These are phyloP conservation scores for Haliclystus octoradiatus DNA, from an alignment of 30 jellyfish, hydroid and myxozoan species.

Conservation along the genomic window DNA sequence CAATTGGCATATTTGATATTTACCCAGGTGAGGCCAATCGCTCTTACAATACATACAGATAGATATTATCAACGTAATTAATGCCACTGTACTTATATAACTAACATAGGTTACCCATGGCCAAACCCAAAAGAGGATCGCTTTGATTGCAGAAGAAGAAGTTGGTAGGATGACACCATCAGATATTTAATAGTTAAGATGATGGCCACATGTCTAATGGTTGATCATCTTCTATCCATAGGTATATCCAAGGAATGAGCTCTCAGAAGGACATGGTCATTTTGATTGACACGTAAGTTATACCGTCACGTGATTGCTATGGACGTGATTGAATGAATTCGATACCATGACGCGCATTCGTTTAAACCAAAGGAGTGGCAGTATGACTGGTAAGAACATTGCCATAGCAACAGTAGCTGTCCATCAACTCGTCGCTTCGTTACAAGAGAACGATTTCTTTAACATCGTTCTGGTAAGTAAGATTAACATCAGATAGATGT, in stretches of 20 bases:
- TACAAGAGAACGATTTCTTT: constrained; percentile 15
- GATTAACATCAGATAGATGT: too few relatives aligned
- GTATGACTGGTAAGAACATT: constrained; percentile 8
- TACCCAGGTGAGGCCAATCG: not conserved
- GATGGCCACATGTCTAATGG: not conserved
- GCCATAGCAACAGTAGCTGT: constrained; percentile 14
- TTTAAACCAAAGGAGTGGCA: constrained; percentile 5
- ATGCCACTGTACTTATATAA: not conserved
- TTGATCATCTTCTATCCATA: not conserved
- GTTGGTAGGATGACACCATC: constrained; percentile 30
- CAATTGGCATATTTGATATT: not conserved
- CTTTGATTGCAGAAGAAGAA: constrained; percentile 60
- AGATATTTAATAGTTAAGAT: not conserved
- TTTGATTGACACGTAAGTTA: constrained; percentile 4
- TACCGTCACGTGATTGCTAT: too few relatives aligned
- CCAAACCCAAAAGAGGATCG: constrained; percentile 37
- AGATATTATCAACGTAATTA: not conserved
- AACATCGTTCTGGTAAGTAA: constrained; percentile 1
- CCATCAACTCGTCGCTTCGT: not conserved
- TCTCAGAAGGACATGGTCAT: constrained; percentile 16
- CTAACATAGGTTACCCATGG: not conserved
- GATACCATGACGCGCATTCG: not conserved
- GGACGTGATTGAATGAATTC: too few relatives aligned
- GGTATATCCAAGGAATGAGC: constrained; percentile 12
- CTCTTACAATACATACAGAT: not conserved